Evolutionary conservation across 1,140 invertebrate species (phyloP).

Genomic region (Drosophila trapezifrons): DNA sequence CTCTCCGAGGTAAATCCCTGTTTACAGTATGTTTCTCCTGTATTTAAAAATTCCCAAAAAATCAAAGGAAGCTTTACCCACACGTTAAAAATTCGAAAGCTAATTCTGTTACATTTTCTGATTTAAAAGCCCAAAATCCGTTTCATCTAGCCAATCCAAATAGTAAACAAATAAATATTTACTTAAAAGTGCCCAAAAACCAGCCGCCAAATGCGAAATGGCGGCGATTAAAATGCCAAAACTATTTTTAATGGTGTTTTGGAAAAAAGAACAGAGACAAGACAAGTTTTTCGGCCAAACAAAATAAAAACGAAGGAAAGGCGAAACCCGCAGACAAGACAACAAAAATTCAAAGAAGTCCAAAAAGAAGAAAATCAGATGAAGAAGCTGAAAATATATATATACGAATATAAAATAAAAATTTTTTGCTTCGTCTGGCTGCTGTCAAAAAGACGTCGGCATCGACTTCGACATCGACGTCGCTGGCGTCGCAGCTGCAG

Average conservation of each 20-base stretch:
- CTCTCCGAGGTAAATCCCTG: neutral
- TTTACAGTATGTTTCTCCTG: neutral
- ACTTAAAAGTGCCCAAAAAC: constrained; percentile 20
- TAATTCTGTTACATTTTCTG: constrained; percentile 7
- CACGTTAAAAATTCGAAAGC: neutral
- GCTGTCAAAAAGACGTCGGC: constrained; percentile 47
- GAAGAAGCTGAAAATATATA: constrained; percentile 27
- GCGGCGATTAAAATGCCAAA: constrained; percentile 50
- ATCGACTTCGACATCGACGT: constrained; percentile 34
- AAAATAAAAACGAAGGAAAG: constrained; percentile 26
- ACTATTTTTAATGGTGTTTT: constrained; percentile 53
- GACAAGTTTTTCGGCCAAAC: constrained; percentile 25
- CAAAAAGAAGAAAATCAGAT: constrained; percentile 28
- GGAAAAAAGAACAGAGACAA: constrained; percentile 37
- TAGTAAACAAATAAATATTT: constrained; percentile 41
- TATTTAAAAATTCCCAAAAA: neutral
- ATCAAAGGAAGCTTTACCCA: neutral
- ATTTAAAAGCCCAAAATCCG: constrained; percentile 1
- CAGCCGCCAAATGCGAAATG: constrained; percentile 15
- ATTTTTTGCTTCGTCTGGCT: constrained; percentile 58
- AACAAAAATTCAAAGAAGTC: constrained; percentile 22
- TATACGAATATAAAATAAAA: constrained; percentile 35
- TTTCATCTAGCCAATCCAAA: constrained; percentile 39
- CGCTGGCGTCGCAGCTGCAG: constrained; percentile 22
- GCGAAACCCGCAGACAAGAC: constrained; percentile 3